These are phyloP conservation scores for Cataglyphis albicans DNA, from an alignment of 2,888 invertebrate genomes.

Conservation along the genomic window DNA sequence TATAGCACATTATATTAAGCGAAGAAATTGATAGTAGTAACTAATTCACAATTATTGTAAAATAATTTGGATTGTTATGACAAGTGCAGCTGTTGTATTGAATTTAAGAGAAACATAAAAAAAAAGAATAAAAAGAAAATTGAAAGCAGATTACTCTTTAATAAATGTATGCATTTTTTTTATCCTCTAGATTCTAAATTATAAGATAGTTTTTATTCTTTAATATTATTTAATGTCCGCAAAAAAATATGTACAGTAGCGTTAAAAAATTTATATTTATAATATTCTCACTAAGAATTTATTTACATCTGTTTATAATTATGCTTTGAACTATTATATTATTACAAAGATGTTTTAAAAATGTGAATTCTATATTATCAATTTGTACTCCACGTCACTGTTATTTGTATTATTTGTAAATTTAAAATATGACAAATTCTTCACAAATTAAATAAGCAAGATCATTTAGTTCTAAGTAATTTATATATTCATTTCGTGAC, in stretches of 20 bases:
- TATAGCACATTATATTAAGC: not conserved
- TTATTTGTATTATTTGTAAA: not conserved
- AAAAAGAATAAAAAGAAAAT: conserved; percentile 11
- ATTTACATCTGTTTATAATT: not conserved
- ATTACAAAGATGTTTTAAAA: not conserved
- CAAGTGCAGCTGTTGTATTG: not conserved
- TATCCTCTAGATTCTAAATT: not conserved
- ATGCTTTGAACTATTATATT: not conserved
- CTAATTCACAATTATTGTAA: not conserved
- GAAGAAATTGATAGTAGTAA: conserved; percentile 11
- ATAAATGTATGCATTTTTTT: conserved; percentile 6
- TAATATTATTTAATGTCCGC: not conserved
- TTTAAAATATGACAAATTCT: not conserved
- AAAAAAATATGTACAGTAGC: not conserved
- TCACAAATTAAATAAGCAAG: not conserved
- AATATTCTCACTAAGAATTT: not conserved
- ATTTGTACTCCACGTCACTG: not conserved
- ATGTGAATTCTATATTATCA: not conserved
- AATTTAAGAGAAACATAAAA: not conserved
- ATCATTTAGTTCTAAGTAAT: not conserved
- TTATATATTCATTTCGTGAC: no score
- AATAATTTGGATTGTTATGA: conserved; percentile 28
- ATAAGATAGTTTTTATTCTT: not conserved
- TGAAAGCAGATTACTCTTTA: not conserved
- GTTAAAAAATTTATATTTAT: not conserved